phyloP scores from a whole-genome alignment of 2,888 invertebrate genomes.

The Drosophila niveifrons region DNA sequence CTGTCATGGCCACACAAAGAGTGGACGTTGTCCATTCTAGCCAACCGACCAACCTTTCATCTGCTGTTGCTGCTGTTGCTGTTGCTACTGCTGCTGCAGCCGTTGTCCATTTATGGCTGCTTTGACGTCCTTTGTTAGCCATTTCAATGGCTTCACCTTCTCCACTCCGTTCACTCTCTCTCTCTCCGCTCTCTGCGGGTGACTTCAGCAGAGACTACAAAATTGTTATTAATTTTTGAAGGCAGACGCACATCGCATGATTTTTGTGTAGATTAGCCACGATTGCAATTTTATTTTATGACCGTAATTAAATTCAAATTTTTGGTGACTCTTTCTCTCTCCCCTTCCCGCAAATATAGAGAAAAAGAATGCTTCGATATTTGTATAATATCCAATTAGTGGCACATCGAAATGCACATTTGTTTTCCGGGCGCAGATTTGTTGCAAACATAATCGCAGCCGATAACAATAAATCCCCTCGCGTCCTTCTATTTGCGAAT shows the following conservation, averaged over 20 bases:
- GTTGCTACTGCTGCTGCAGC: too few species aligned
- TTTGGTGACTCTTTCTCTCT: conserved; percentile 10
- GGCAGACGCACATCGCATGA: neutral
- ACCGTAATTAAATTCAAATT: conserved; percentile 48
- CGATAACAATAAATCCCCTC: conserved; percentile 38
- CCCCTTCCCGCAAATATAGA: conserved; percentile 5
- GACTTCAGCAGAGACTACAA: conserved; percentile 3
- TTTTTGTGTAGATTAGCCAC: conserved; percentile 35
- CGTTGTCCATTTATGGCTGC: conserved; percentile 29
- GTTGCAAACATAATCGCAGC: conserved; percentile 27
- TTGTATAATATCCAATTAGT: conserved; percentile 59
- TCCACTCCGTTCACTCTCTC: neutral
- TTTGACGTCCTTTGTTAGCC: conserved; percentile 38
- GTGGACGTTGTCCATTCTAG: conserved; percentile 22
- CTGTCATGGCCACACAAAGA: conserved; percentile 39
- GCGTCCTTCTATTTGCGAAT: conserved; percentile 42
- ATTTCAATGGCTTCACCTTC: conserved; percentile 19
- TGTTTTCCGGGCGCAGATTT: conserved; percentile 31
- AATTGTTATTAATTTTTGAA: conserved; percentile 47
- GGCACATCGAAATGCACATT: conserved; percentile 17
- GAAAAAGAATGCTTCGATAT: neutral
- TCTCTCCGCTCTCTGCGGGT: neutral
- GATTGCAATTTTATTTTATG: conserved; percentile 23
- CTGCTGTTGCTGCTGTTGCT: neutral
- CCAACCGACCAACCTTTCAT: conserved; percentile 17